Evolutionary conservation across 2,797 vertebrate genomes (phyloP), one percentile per base, ranked within the genome.

Genomic region (Moxostoma hubbsi): DNA sequence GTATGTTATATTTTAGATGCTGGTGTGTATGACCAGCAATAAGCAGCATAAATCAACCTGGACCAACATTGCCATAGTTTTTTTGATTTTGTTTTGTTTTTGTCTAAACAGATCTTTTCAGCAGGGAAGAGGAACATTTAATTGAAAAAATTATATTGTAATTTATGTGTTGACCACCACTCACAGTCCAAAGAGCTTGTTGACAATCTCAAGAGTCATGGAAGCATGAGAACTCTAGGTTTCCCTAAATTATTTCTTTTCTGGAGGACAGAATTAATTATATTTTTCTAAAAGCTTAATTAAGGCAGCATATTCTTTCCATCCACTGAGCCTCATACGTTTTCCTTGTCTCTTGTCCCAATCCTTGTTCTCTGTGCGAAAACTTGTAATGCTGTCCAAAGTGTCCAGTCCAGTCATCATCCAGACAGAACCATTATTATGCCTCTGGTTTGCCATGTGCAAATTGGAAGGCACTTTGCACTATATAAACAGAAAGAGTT

Each of bases 401-500:
- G 15, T 5, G 43, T 51, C 75, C 49, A 55, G 36, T 67, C 69
- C 51, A 64, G 69, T 43, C 45, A 72, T 62, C 75, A 55, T 16
- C 18, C 12, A 66, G 43, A 75, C 46, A 36, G 49, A 70, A 68
- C 58, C 74, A 66, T 68, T 79, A 50, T 24, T 24, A 73, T 57
- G 50, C 10, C 51, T 61, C 47, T 50, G 9, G 7, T 49, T 82
- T 77, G 45, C 50, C 59, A 24, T 72, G 59, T 70, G 57, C 15
- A 80, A 82, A 80, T 8, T 50, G 51, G 51, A 78, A 59, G 50
- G 57, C 13, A 46, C 9, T 64, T 66, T 63, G 43, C 46, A 67
- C 51, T 61, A 76, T 73, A 57, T 70, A 70, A 81, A 81, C 70
- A 65, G 69, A 75, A 46, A 45, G 72, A 65, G 2, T 4, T 73